A percentile compares a stretch with the other conserved stretches of the same genome.
Conservation (phyloP, 2,888 invertebrate genomes). For the Troilus luridus region DNA sequence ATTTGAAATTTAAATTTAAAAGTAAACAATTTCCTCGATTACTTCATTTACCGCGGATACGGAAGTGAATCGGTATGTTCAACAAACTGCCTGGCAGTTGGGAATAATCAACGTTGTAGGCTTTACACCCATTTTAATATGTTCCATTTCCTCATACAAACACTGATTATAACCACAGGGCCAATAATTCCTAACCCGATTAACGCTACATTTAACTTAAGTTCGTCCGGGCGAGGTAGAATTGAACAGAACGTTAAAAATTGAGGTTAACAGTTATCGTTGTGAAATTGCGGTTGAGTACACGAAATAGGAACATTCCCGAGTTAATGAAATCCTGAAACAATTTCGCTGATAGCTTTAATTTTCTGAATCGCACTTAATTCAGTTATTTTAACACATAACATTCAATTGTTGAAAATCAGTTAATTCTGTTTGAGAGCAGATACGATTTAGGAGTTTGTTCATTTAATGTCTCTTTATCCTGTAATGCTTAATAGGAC, state of each 20-base stretch:
- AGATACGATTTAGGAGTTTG: too few species aligned
- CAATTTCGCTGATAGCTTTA: neutral
- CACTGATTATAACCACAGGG: neutral
- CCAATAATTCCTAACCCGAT: neutral
- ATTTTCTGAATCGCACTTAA: neutral
- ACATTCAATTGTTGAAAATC: too few species aligned
- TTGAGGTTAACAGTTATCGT: neutral
- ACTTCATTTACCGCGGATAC: too few species aligned
- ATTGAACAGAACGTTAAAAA: neutral
- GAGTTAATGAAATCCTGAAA: neutral
- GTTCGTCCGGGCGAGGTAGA: neutral
- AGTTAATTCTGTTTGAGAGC: too few species aligned
- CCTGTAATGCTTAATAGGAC: too few species aligned
- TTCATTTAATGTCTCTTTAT: too few species aligned
- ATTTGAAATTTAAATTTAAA: too few species aligned
- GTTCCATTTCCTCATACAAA: neutral
- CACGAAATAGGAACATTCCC: neutral
- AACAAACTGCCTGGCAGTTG: neutral
- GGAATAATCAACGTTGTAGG: neutral
- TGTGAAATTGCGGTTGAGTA: neutral
- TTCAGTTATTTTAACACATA: too few species aligned
- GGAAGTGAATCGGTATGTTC: too few species aligned
- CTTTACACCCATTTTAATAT: neutral
- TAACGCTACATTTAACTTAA: constrained; percentile 1
- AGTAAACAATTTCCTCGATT: too few species aligned